Conservation (phyloP, 1,140 invertebrate genomes). For the Plutomurus gul region DNA sequence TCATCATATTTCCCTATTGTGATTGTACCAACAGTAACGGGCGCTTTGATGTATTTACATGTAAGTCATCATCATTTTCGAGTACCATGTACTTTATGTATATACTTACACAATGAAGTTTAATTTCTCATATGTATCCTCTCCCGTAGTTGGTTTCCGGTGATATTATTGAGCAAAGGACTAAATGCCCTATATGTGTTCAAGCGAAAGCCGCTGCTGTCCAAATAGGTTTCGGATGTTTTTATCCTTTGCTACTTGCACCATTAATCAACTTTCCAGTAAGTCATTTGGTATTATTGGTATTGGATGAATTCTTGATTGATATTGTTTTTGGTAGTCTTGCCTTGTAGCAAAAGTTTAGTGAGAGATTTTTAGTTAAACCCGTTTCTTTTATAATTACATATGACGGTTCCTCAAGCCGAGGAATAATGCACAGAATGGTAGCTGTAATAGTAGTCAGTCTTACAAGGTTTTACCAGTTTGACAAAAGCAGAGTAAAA, state of each 20-base stretch:
- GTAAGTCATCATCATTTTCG: slow-evolving; percentile 28
- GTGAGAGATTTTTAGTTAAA: too few relatives aligned
- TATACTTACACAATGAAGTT: slow-evolving; percentile 32
- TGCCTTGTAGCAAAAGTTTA: neutral
- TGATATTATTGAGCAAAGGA: slow-evolving; percentile 56
- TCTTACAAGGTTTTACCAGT: too few relatives aligned
- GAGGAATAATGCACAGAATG: too few relatives aligned
- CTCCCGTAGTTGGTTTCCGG: slow-evolving; percentile 61
- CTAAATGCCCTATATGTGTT: slow-evolving; percentile 60
- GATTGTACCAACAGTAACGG: neutral
- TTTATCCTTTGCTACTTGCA: slow-evolving; percentile 60
- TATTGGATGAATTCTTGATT: neutral
- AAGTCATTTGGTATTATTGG: slow-evolving; percentile 35
- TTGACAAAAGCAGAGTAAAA: too few relatives aligned
- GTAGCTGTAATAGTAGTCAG: too few relatives aligned
- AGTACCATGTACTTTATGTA: neutral
- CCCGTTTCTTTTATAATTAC: too few relatives aligned
- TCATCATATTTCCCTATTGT: slow-evolving; percentile 20
- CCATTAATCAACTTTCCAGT: slow-evolving; percentile 61
- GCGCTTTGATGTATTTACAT: neutral
- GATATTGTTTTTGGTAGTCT: neutral
- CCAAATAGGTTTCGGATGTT: slow-evolving; percentile 56
- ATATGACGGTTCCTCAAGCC: too few relatives aligned
- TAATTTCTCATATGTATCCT: too few relatives aligned
- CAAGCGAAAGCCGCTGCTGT: slow-evolving; percentile 58